Evolutionary conservation across 2,113 vertebrate species (phyloP), one percentile per base, ranked within the genome.

Genomic region (Aplodontia rufa): DNA sequence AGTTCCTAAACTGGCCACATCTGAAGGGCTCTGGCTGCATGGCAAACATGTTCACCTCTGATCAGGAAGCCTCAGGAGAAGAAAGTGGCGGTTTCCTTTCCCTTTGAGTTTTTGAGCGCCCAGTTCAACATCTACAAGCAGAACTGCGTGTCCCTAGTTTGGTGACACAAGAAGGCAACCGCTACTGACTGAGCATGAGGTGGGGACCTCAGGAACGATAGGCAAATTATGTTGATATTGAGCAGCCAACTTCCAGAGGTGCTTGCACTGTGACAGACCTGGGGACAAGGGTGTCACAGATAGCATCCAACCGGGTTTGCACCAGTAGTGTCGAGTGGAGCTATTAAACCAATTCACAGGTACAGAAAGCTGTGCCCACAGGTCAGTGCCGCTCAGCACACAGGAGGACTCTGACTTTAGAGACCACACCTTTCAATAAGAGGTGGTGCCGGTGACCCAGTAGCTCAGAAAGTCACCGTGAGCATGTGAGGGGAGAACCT

Each of bases 291-390:
- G 16, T 1, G 5, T 74, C 62, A 4, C 1, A 20, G 6, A 42
- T 51, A 24, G 5, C 17, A 17, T 35, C 1, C 7, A 0, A 6
- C 28, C 17, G 22, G 42, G 32, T 8, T 47, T 8, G 79, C 3
- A 1, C 19, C 4, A 1, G 2, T 19, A 49, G 7, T 30, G n/a
- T 66, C 1, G 0, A n/a, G 35, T 8, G 8, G 20, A 14, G 32
- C 35, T 35, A 16, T 13, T 28, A 40, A 16, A n/a, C n/a, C 69
- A 74, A 55, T 55, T 91, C 30, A n/a, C 22, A 81, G 71, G 20
- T 4, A 6, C 64, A 47, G 53, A 53, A 80, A 62, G 42, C 22
- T 17, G 8, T 32, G 4, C 2, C 0, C 13, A 4, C 14, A 49
- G 71, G 3, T 24, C 42, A 8, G 2, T 37, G 22, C 24, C 37